phyloP scores from a whole-genome alignment of 2,888 invertebrate species.

The Muscina levida region DNA sequence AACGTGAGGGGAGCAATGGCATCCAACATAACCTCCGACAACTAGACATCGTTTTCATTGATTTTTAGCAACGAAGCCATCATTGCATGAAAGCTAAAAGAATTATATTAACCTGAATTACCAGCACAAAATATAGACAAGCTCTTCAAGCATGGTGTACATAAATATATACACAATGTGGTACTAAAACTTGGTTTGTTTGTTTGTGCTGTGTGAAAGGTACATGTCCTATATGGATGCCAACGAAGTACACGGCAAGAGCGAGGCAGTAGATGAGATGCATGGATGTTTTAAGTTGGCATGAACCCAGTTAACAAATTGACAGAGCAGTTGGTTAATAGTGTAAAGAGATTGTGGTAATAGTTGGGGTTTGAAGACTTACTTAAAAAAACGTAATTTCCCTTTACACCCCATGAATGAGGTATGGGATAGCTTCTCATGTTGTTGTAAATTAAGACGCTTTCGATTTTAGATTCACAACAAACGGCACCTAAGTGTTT shows the following conservation, averaged over 20 bases:
- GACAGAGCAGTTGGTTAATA: no score
- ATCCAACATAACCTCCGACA: slow-evolving; percentile 1
- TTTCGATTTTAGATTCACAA: no score
- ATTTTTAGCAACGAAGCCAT: slow-evolving; percentile 16
- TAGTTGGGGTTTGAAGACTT: no score
- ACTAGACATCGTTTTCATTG: slow-evolving; percentile 20
- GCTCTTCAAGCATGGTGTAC: no score
- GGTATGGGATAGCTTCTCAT: no score
- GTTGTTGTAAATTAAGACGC: no score
- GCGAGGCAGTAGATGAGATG: not conserved
- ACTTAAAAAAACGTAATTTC: no score
- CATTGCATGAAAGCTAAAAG: not conserved
- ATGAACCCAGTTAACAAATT: not conserved
- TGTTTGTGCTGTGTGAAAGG: slow-evolving; percentile 1
- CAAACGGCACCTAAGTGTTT: no score
- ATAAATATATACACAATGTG: slow-evolving; percentile 14
- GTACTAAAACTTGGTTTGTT: not conserved
- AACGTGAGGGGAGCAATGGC: not conserved
- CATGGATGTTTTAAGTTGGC: not conserved
- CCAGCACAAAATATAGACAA: slow-evolving; percentile 17
- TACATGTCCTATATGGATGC: slow-evolving; percentile 6
- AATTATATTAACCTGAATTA: slow-evolving; percentile 34
- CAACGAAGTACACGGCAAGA: not conserved
- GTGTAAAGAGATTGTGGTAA: no score
- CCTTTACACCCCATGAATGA: no score